phyloP scores from a whole-genome alignment of 1,140 invertebrate genomes.

The Lamellibrachia luymesi region DNA sequence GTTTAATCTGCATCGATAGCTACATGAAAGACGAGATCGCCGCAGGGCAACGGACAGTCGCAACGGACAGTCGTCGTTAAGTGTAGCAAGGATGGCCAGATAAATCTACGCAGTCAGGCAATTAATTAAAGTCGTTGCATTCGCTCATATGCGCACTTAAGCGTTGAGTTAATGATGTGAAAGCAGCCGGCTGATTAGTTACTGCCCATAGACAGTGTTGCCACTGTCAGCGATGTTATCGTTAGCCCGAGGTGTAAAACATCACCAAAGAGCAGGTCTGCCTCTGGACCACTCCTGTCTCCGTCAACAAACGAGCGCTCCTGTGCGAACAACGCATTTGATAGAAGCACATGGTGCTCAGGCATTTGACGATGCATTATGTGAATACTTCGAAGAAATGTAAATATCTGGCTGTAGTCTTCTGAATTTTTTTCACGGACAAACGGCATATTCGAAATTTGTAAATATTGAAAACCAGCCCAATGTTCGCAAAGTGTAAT shows the following conservation, averaged over 20 bases:
- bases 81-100: not conserved
- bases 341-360: not conserved
- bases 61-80: not conserved
- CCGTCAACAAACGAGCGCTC: not conserved
- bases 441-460: not conserved
- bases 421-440: not conserved
- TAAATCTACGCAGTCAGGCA: not conserved
- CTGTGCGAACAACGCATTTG: not conserved
- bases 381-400: not conserved
- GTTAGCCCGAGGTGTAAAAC: not conserved
- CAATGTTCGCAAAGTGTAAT: not conserved
- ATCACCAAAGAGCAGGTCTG: not conserved
- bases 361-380: not conserved
- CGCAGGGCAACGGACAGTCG: not conserved
- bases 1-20: not conserved
- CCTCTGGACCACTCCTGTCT: not conserved
- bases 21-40: not conserved
- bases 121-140: conserved; percentile 1
- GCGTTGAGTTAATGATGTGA: not conserved
- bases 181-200: not conserved
- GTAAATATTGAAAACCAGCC: not conserved
- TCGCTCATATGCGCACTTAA: not conserved
- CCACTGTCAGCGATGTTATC: not conserved
- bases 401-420: not conserved
- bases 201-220: not conserved